These are phyloP conservation scores for Trachelipus rathkii DNA, from an alignment of 1,140 invertebrate genomes.

Conservation along the genomic window DNA sequence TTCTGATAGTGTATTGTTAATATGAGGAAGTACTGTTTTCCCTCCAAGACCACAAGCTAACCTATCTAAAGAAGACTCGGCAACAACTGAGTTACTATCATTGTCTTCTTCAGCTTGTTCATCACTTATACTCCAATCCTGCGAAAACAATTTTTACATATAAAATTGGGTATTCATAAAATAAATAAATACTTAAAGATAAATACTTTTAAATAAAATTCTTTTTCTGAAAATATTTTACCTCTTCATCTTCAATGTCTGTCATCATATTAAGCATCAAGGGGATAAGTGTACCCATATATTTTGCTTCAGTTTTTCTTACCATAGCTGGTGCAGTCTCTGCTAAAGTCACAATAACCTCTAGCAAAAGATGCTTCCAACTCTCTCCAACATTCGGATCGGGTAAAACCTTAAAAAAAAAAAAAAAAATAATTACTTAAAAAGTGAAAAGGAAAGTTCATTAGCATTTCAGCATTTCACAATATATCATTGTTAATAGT, in stretches of 20 bases:
- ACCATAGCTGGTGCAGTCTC: constrained; percentile 95
- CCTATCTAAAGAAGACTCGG: constrained; percentile 92
- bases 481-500: too few relatives aligned
- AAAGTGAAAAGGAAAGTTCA: too few relatives aligned
- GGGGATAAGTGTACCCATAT: constrained; percentile 42
- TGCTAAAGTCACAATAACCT: constrained; percentile 88
- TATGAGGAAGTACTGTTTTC: constrained; percentile 86
- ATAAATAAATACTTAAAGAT: background rate
- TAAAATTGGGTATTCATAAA: too few relatives aligned
- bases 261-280: constrained; percentile 93
- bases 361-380: constrained; percentile 85
- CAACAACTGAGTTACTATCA: constrained; percentile 88
- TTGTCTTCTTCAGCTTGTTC: constrained; percentile 80
- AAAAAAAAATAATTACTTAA: background rate
- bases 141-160: background rate
- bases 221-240: background rate
- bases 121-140: constrained; percentile 72
- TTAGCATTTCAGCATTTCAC: too few relatives aligned
- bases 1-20: constrained; percentile 74
- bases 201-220: background rate
- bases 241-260: constrained; percentile 86
- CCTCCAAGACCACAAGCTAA: constrained; percentile 93
- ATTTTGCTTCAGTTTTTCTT: constrained; percentile 63
- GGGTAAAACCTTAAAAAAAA: constrained; percentile 48
- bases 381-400: constrained; percentile 72